phyloP scores from a whole-genome alignment of 2,113 vertebrate genomes.

The Sisor rabdophorus region DNA sequence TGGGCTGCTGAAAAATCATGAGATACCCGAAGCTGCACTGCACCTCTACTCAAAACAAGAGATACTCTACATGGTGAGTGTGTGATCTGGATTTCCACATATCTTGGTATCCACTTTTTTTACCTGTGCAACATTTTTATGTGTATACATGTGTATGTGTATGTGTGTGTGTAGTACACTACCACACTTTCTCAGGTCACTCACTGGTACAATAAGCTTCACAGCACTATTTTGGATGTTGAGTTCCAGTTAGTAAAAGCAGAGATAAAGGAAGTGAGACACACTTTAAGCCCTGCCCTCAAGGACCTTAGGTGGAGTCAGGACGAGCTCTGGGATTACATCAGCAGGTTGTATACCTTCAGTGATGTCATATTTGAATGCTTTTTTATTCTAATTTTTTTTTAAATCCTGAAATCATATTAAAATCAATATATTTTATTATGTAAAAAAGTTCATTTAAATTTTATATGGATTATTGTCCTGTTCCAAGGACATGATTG shows the following conservation, averaged over 20 bases:
- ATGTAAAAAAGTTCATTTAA: too few species aligned
- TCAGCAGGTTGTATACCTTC: slow-evolving; percentile 47
- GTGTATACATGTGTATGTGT: slow-evolving; percentile 24
- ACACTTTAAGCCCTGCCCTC: slow-evolving; percentile 63
- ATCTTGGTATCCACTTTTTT: neutral
- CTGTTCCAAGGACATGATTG: too few species aligned
- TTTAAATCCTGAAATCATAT: too few species aligned
- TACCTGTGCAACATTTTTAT: neutral
- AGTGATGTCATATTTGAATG: too few species aligned
- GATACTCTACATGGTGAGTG: slow-evolving; percentile 66
- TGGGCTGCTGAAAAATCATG: slow-evolving; percentile 65
- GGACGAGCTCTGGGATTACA: slow-evolving; percentile 65
- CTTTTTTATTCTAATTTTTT: too few species aligned
- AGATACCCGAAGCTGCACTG: slow-evolving; percentile 65
- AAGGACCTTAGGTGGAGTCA: slow-evolving; percentile 64
- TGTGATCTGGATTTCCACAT: neutral
- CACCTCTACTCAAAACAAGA: slow-evolving; percentile 66
- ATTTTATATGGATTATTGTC: too few species aligned
- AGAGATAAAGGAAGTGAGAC: slow-evolving; percentile 59
- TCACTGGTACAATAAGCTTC: slow-evolving; percentile 68
- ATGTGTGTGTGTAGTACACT: slow-evolving; percentile 56
- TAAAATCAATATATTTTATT: too few species aligned
- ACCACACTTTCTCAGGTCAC: slow-evolving; percentile 65
- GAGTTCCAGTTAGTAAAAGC: slow-evolving; percentile 59
- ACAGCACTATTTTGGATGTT: slow-evolving; percentile 64